phyloP scores from a whole-genome alignment of 2,113 vertebrate genomes.

The Lamprotornis superbus region DNA sequence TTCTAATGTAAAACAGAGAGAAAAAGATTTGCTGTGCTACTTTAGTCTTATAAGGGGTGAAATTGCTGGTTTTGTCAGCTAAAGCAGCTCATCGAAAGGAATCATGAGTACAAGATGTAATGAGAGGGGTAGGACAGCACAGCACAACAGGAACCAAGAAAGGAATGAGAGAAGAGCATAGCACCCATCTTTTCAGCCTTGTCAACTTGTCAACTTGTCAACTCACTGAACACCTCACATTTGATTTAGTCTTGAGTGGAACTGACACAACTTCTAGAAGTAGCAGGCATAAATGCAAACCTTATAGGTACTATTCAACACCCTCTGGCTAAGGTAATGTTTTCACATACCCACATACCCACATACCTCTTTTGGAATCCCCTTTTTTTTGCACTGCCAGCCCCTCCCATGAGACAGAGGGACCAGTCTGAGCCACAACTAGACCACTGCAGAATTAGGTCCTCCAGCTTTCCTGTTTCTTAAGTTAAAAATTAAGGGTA shows the following conservation, averaged over 20 bases:
- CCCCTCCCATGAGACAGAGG: fast-evolving
- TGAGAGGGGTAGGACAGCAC: not conserved
- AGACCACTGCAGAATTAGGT: not conserved
- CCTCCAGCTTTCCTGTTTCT: not conserved
- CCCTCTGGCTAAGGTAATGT: not conserved
- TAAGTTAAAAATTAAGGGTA: not conserved
- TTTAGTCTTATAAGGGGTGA: not conserved
- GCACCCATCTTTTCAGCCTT: not conserved
- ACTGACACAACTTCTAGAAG: not conserved
- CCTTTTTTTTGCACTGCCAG: not conserved
- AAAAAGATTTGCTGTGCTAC: not conserved
- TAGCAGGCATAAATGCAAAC: not conserved
- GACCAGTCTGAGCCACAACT: not conserved
- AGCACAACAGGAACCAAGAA: not conserved
- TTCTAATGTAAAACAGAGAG: not conserved
- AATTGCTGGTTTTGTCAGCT: not conserved
- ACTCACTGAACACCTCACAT: not conserved
- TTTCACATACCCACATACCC: not conserved
- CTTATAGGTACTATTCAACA: not conserved
- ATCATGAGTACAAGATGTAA: not conserved
- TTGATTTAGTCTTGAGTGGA: not conserved
- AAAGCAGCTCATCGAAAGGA: not conserved
- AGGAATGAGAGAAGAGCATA: not conserved
- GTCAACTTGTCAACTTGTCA: not conserved
- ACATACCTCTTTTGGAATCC: not conserved